Evolutionary conservation across 2,797 vertebrate genomes (phyloP).

Genomic region (Acanthiza pusilla): DNA sequence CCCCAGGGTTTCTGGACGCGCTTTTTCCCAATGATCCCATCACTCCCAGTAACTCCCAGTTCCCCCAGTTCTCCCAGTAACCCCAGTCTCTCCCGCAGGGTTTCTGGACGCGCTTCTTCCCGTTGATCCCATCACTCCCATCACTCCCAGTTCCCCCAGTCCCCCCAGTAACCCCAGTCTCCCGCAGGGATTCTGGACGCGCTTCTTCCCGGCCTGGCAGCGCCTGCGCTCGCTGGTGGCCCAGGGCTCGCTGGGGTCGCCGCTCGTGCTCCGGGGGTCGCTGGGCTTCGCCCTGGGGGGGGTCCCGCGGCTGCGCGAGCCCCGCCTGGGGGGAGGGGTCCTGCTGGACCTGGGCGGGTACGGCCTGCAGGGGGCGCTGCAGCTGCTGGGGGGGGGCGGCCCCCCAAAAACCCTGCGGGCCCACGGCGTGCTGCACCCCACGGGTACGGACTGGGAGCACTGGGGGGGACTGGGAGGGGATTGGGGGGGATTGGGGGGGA

Average conservation of each 20-base stretch:
- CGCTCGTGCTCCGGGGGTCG: not conserved
- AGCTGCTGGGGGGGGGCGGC: not conserved
- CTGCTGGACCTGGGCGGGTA: not conserved
- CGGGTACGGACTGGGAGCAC: not conserved
- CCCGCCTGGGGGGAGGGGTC: not conserved
- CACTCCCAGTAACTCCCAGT: too few relatives aligned
- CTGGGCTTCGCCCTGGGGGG: not conserved
- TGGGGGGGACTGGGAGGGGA: not conserved
- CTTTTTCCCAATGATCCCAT: too few relatives aligned
- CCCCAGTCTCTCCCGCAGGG: too few relatives aligned
- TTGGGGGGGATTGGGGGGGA: not conserved
- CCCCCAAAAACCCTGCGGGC: not conserved
- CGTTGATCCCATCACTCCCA: too few relatives aligned
- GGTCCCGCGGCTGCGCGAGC: not conserved
- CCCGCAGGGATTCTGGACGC: not conserved
- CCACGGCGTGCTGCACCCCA: not conserved
- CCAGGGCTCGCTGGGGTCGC: not conserved
- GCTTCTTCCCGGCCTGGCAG: not conserved
- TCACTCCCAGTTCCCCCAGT: not conserved
- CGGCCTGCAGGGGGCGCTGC: not conserved
- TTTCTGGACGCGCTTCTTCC: too few relatives aligned
- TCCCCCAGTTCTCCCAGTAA: too few relatives aligned
- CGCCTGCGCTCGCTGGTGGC: not conserved
- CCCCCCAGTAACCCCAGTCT: too few relatives aligned
- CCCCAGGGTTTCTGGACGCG: too few relatives aligned